Percentiles rank a stretch among this genome's conserved stretches.
Evolutionary conservation across 2,888 invertebrate species (phyloP).

Genomic region (Athalia cordata): DNA sequence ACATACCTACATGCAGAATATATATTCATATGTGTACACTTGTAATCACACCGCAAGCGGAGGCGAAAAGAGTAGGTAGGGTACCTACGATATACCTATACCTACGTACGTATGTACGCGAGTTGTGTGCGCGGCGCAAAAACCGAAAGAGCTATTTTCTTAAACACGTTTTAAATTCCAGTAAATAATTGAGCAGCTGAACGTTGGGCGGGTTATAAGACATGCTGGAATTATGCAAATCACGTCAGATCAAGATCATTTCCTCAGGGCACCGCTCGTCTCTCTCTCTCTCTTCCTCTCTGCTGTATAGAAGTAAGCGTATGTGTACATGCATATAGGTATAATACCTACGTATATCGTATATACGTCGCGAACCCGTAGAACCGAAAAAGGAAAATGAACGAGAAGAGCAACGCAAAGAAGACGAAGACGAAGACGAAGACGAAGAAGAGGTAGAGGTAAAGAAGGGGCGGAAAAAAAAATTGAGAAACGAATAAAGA

Average conservation of each 20-base stretch:
- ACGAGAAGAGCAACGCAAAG: conserved; percentile 43
- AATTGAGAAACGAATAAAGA: not conserved
- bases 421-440: conserved; percentile 44
- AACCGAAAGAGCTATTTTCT: conserved; percentile 62
- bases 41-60: not conserved
- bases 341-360: not conserved
- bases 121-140: conserved; percentile 46
- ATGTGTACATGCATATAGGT: conserved; percentile 52
- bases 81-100: conserved; percentile 20
- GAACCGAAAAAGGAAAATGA: conserved; percentile 46
- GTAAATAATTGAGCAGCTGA: conserved; percentile 72
- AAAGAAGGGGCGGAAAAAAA: not conserved
- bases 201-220: conserved; percentile 65
- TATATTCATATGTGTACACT: too few relatives aligned
- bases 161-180: conserved; percentile 72
- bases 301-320: conserved; percentile 42
- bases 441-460: not conserved
- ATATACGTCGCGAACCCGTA: not conserved
- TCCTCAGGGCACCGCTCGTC: conserved; percentile 64
- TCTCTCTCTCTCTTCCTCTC: not conserved
- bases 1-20: too few relatives aligned
- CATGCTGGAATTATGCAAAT: conserved; percentile 72
- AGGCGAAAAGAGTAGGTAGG: not conserved
- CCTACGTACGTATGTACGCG: conserved; percentile 11
- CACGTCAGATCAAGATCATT: conserved; percentile 70